These are phyloP conservation scores for Sinosuthora webbiana DNA, from an alignment of 2,113 vertebrate species.

Conservation along the genomic window DNA sequence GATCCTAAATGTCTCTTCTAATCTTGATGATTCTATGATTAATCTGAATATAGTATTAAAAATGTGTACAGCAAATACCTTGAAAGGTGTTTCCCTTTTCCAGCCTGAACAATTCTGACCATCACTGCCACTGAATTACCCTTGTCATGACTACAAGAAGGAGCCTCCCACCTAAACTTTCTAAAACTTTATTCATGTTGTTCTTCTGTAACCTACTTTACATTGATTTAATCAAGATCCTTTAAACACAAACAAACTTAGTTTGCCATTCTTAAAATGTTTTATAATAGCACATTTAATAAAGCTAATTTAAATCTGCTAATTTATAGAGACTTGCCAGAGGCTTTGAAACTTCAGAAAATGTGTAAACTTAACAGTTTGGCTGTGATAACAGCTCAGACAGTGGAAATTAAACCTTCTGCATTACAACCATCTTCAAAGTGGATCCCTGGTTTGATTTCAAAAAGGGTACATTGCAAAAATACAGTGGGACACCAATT, in stretches of 20 bases:
- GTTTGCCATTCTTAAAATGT: slow-evolving; percentile 60
- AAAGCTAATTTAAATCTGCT: slow-evolving; percentile 76
- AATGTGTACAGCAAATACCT: neutral
- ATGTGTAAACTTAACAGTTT: slow-evolving; percentile 71
- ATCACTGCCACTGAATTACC: neutral
- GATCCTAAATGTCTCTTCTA: neutral
- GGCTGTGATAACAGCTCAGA: slow-evolving; percentile 68
- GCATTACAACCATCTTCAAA: slow-evolving; percentile 34
- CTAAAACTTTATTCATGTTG: slow-evolving; percentile 62
- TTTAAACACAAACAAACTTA: slow-evolving; percentile 69
- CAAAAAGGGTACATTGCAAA: neutral
- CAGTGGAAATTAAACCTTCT: slow-evolving; percentile 56
- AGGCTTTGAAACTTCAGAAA: slow-evolving; percentile 70
- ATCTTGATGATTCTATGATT: neutral
- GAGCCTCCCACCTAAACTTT: slow-evolving; percentile 46
- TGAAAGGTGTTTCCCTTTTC: neutral
- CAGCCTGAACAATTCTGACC: neutral
- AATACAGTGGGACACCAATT: neutral
- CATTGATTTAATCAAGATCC: slow-evolving; percentile 66
- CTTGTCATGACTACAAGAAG: slow-evolving; percentile 35
- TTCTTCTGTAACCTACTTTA: slow-evolving; percentile 71
- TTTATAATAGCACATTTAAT: slow-evolving; percentile 78
- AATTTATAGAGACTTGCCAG: slow-evolving; percentile 75
- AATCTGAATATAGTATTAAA: neutral
- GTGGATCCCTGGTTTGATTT: neutral